Conservation (phyloP, 2,888 invertebrate species). For the Drosophila robusta region DNA sequence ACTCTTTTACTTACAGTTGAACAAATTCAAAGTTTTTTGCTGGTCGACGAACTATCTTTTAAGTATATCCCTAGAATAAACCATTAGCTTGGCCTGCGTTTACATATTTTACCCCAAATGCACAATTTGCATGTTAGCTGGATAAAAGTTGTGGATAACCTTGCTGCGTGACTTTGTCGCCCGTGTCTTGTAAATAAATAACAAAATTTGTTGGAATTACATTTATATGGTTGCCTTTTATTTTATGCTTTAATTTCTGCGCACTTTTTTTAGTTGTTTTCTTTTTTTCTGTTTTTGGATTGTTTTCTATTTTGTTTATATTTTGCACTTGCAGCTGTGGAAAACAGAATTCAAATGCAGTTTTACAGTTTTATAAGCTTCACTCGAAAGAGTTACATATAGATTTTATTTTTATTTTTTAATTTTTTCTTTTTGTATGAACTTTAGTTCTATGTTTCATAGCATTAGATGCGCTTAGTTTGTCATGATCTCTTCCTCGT, state of each 20-base stretch:
- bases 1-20: not conserved
- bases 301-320: conserved; percentile 30
- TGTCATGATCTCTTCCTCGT: conserved; percentile 65
- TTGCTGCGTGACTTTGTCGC: conserved; percentile 11
- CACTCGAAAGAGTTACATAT: conserved; percentile 50
- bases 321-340: conserved; percentile 45
- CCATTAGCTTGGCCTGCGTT: not conserved
- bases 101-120: not conserved
- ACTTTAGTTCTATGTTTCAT: conserved; percentile 66
- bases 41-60: conserved; percentile 11
- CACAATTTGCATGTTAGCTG: not conserved
- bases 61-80: conserved; percentile 2
- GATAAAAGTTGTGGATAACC: conserved; percentile 6
- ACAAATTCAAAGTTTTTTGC: not conserved
- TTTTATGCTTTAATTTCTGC: conserved; percentile 67
- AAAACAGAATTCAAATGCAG: conserved; percentile 70
- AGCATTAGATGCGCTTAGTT: conserved; percentile 72
- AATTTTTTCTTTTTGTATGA: conserved; percentile 45
- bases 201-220: conserved; percentile 44
- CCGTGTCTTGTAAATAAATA: conserved; percentile 20
- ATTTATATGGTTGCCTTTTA: conserved; percentile 74
- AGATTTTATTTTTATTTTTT: conserved; percentile 33
- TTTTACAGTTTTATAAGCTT: conserved; percentile 71
- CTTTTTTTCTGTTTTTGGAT: conserved; percentile 19
- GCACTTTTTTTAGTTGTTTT: conserved; percentile 27